Percentiles rank a stretch among this genome's conserved stretches.
phyloP scores from a whole-genome alignment of 2,888 invertebrate genomes.

The Brenthis hecate region DNA sequence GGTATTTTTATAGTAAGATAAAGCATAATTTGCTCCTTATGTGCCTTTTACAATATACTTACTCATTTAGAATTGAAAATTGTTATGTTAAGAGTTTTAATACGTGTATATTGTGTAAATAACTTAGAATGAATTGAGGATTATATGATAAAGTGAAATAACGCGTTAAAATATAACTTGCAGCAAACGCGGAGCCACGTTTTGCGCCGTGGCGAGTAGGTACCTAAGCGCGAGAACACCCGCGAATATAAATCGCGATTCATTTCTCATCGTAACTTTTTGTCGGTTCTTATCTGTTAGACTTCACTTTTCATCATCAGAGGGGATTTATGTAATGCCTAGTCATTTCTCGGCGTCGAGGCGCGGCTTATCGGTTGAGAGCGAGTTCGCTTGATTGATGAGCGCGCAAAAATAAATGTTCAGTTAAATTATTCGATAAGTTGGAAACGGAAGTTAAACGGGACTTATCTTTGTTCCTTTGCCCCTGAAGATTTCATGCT shows the following conservation, averaged over 20 bases:
- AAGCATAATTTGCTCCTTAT: slow-evolving; percentile 16
- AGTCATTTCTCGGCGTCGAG: slow-evolving; percentile 84
- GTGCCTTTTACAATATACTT: background rate
- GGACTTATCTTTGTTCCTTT: slow-evolving; percentile 82
- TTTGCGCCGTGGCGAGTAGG: slow-evolving; percentile 34
- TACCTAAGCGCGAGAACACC: slow-evolving; percentile 49
- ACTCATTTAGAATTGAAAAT: too few relatives aligned
- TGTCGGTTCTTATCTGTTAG: slow-evolving; percentile 84
- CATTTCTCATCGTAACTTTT: slow-evolving; percentile 84
- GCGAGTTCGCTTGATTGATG: slow-evolving; percentile 82
- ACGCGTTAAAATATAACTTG: background rate
- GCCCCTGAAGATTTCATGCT: slow-evolving; percentile 78
- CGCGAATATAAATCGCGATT: slow-evolving; percentile 81
- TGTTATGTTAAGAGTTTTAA: too few relatives aligned
- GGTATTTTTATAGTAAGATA: slow-evolving; percentile 29
- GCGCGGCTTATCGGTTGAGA: slow-evolving; percentile 79
- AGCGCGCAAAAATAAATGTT: slow-evolving; percentile 84
- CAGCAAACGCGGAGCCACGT: slow-evolving; percentile 12
- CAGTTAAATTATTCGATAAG: slow-evolving; percentile 84
- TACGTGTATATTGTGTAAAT: too few relatives aligned
- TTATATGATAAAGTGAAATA: too few relatives aligned
- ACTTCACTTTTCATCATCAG: slow-evolving; percentile 84
- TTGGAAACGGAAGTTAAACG: slow-evolving; percentile 84
- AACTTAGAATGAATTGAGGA: too few relatives aligned
- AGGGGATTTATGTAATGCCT: slow-evolving; percentile 84